Evolutionary conservation across 2,797 vertebrate species (phyloP).

Genomic region (Peromyscus nudipes): DNA sequence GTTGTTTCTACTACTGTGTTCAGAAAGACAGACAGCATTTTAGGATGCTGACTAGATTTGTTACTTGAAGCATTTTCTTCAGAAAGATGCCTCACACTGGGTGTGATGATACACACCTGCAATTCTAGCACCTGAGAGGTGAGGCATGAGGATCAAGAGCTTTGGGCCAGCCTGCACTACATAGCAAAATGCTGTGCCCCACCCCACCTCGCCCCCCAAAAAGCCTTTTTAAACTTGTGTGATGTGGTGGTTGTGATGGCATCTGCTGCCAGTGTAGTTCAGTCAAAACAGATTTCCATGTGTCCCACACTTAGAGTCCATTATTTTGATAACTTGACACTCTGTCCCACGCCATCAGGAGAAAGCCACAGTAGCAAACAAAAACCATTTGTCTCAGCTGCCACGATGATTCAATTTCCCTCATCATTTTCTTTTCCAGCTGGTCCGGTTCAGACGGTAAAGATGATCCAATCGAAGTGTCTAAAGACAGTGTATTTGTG

Average conservation of each 20-base stretch:
- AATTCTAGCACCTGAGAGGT: too few species aligned
- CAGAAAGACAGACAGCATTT: neutral
- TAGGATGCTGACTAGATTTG: neutral
- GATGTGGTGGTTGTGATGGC: neutral
- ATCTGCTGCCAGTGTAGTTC: neutral
- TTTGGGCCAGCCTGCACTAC: neutral
- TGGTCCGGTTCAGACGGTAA: slow-evolving; percentile 94
- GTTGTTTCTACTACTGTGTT: neutral
- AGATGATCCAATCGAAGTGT: slow-evolving; percentile 96
- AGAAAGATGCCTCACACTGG: neutral
- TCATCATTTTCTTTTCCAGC: slow-evolving; percentile 86
- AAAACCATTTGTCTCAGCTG: neutral
- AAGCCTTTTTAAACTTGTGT: neutral
- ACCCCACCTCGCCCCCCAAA: neutral
- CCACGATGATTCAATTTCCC: neutral
- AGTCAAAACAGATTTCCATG: neutral
- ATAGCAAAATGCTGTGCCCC: neutral
- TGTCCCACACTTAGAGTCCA: neutral
- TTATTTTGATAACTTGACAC: neutral
- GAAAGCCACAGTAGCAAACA: neutral
- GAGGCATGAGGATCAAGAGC: neutral
- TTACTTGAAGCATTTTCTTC: neutral
- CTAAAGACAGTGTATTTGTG: slow-evolving; percentile 96
- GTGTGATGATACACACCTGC: neutral
- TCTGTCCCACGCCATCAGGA: neutral